Percentiles rank a stretch among this genome's conserved stretches.
Evolutionary conservation across 2,797 vertebrate species (phyloP).

Genomic region (Euthynnus affinis): DNA sequence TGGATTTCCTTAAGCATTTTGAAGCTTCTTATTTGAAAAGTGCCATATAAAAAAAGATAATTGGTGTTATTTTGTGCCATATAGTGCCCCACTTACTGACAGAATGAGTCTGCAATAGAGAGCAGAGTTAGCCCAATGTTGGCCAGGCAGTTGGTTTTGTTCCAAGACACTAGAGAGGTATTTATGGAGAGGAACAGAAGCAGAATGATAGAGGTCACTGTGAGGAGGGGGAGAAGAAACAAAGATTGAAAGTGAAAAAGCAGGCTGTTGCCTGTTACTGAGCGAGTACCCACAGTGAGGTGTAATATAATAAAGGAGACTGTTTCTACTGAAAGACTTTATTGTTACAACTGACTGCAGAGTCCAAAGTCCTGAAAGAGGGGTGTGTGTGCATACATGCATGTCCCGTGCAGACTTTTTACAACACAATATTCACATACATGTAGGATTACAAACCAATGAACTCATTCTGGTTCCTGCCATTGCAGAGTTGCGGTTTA

Average conservation of each 20-base stretch:
- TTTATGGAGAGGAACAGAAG: conserved; percentile 27
- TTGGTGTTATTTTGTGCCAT: not conserved
- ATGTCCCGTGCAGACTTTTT: conserved; percentile 15
- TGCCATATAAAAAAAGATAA: not conserved
- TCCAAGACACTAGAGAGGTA: conserved; percentile 23
- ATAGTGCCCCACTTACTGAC: not conserved
- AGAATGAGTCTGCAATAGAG: conserved; percentile 9
- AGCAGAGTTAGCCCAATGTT: not conserved
- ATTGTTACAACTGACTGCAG: conserved; percentile 61
- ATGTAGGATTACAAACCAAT: conserved; percentile 41
- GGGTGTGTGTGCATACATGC: conserved; percentile 50
- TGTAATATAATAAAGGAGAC: conserved; percentile 70
- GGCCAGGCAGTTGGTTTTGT: conserved; percentile 21
- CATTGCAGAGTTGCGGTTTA: conserved; percentile 44
- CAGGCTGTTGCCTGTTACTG: conserved; percentile 42
- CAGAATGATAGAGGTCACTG: conserved; percentile 35
- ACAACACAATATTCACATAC: conserved; percentile 40
- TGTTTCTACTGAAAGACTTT: conserved; percentile 71
- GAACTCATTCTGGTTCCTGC: conserved; percentile 50
- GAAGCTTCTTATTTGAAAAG: not conserved
- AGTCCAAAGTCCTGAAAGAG: conserved; percentile 67
- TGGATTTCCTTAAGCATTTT: not conserved
- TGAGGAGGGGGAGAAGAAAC: conserved; percentile 7
- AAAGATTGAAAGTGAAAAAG: conserved; percentile 34
- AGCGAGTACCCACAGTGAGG: conserved; percentile 59